Evolutionary conservation across 2,888 invertebrate genomes (phyloP).

Genomic region (Sphecodes monilicornis): DNA sequence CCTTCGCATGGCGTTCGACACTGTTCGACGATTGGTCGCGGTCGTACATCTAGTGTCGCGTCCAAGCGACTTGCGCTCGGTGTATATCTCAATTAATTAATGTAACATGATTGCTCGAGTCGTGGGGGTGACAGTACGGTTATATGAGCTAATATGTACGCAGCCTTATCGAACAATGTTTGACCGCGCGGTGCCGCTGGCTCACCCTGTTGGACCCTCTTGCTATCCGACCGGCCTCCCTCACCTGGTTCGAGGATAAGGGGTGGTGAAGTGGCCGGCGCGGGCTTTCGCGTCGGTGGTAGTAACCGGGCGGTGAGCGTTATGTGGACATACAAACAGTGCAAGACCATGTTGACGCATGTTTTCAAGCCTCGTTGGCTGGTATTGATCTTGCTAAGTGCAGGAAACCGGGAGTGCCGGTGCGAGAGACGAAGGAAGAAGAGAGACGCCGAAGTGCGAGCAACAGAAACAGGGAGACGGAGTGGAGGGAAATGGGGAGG

Average conservation of each 20-base stretch:
- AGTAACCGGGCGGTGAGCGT: slow-evolving; percentile 79
- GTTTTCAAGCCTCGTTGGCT: slow-evolving; percentile 87
- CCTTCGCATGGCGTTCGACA: neutral
- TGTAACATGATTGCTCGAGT: slow-evolving; percentile 69
- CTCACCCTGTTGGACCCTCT: slow-evolving; percentile 59
- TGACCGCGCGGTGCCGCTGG: slow-evolving; percentile 71
- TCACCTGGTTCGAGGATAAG: slow-evolving; percentile 58
- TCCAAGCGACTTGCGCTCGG: neutral
- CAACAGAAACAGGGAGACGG: slow-evolving; percentile 37
- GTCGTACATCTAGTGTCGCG: neutral
- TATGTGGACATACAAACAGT: slow-evolving; percentile 85
- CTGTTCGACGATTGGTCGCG: neutral
- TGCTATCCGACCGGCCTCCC: slow-evolving; percentile 59
- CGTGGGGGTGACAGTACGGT: slow-evolving; percentile 70
- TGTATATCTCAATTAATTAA: slow-evolving; percentile 71
- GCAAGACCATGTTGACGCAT: slow-evolving; percentile 87
- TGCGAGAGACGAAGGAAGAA: slow-evolving; percentile 75
- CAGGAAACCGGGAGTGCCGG: slow-evolving; percentile 82
- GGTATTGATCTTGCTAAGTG: slow-evolving; percentile 86
- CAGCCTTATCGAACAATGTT: slow-evolving; percentile 83
- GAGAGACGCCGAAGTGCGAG: slow-evolving; percentile 26
- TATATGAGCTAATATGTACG: slow-evolving; percentile 81
- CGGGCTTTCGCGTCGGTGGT: slow-evolving; percentile 67
- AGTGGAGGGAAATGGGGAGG: slow-evolving; percentile 27
- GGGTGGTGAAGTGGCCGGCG: slow-evolving; percentile 72